A percentile compares a stretch with the other conserved stretches of the same genome.
Evolutionary conservation across 2,888 invertebrate species (phyloP).

Genomic region (Nephrocerus scutellatus): DNA sequence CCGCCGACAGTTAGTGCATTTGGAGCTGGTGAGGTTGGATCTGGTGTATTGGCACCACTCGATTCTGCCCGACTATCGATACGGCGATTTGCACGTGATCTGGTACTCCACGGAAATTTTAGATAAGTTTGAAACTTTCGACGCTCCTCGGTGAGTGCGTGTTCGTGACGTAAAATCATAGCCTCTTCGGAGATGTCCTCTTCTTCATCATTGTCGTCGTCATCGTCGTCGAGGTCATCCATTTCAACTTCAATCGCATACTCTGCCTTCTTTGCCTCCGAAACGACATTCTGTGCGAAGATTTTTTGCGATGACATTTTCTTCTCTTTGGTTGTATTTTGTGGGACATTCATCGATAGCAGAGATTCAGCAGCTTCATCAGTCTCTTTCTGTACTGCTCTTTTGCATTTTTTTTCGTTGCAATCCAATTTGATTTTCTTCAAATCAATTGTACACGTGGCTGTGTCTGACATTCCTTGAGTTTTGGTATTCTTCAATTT

Average conservation of each 20-base stretch:
- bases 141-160: conserved; percentile 61
- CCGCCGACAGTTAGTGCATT: conserved; percentile 35
- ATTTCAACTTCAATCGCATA: too few relatives aligned
- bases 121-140: conserved; percentile 53
- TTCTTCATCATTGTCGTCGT: conserved; percentile 42
- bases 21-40: conserved; percentile 57
- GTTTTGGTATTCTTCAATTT: too few relatives aligned
- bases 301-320: conserved; percentile 2
- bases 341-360: neutral
- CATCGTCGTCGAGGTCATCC: conserved; percentile 6
- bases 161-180: conserved; percentile 64
- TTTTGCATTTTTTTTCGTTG: too few relatives aligned
- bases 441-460: too few relatives aligned
- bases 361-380: too few relatives aligned
- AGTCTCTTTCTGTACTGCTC: too few relatives aligned
- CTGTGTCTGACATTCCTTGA: too few relatives aligned
- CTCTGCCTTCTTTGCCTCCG: too few relatives aligned
- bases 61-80: conserved; percentile 62
- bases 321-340: conserved; percentile 2
- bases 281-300: neutral
- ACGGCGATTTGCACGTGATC: conserved; percentile 56
- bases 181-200: conserved; percentile 78
- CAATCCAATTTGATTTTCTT: too few relatives aligned
- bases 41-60: conserved; percentile 69
- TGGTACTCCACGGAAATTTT: conserved; percentile 47